phyloP scores from a whole-genome alignment of 2,113 vertebrate genomes.

The Silurus meridionalis region DNA sequence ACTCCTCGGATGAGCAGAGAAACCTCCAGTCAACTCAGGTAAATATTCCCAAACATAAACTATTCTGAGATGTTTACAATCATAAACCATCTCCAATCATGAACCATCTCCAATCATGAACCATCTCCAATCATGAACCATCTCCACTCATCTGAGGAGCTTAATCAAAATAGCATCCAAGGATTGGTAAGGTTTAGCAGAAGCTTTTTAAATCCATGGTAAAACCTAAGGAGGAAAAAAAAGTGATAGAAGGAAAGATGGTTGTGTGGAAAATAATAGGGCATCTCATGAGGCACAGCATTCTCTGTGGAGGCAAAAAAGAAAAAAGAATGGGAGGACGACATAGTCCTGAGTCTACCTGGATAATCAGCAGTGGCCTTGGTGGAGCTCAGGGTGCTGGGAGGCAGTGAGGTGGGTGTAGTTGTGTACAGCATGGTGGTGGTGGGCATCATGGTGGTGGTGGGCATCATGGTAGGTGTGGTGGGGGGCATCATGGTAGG shows the following conservation, averaged over 20 bases:
- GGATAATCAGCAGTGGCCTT: constrained; percentile 42
- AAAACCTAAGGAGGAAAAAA: constrained; percentile 7
- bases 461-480: no score
- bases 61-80: neutral
- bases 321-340: neutral
- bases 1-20: neutral
- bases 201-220: neutral
- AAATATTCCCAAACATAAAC: neutral
- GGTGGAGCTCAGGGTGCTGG: constrained; percentile 52
- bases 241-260: neutral
- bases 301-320: constrained; percentile 3
- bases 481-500: no score
- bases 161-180: neutral
- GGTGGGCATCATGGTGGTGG: no score
- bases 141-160: neutral
- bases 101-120: neutral
- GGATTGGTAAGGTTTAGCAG: neutral
- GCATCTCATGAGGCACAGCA: neutral
- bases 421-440: neutral
- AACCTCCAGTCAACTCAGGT: neutral
- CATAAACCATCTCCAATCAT: neutral
- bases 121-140: neutral
- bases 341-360: constrained; percentile 50
- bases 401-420: constrained; percentile 29
- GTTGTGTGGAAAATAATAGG: neutral